Percentiles rank a stretch among this genome's conserved stretches.
Evolutionary conservation across 1,140 invertebrate genomes (phyloP).

Genomic region (Cotesia vestalis): DNA sequence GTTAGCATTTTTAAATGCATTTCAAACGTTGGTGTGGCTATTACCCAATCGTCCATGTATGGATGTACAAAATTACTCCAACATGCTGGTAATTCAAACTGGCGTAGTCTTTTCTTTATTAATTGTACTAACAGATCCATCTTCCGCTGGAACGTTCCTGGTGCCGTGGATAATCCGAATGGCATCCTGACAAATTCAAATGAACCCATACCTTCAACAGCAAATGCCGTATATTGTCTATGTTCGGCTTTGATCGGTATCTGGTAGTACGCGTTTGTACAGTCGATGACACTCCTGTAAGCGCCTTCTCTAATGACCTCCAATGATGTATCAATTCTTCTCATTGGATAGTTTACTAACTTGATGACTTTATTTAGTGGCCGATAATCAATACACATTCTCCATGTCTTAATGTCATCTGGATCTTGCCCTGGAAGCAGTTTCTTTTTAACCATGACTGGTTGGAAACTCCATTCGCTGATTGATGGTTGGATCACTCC

Average conservation of each 20-base stretch:
- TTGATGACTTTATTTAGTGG: conserved; percentile 10
- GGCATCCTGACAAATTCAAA: conserved; percentile 5
- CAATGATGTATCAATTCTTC: background rate
- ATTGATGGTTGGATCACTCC: background rate
- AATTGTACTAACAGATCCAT: background rate
- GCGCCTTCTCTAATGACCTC: background rate
- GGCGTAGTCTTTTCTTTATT: background rate
- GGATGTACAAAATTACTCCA: background rate
- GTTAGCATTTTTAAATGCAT: background rate
- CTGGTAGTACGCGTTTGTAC: background rate
- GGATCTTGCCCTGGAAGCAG: background rate
- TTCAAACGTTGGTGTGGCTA: background rate
- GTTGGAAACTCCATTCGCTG: conserved; percentile 7
- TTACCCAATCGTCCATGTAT: conserved; percentile 7
- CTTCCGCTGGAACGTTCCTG: background rate
- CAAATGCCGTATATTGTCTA: background rate
- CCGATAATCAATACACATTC: conserved; percentile 12
- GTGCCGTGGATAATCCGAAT: background rate
- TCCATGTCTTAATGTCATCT: background rate
- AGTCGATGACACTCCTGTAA: conserved; percentile 6
- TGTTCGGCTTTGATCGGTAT: background rate
- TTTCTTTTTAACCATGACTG: conserved; percentile 4
- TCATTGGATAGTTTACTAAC: conserved; percentile 3
- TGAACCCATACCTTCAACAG: background rate
- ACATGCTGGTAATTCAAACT: background rate